phyloP scores from a whole-genome alignment of 2,113 vertebrate species.

The Xiphias gladius region DNA sequence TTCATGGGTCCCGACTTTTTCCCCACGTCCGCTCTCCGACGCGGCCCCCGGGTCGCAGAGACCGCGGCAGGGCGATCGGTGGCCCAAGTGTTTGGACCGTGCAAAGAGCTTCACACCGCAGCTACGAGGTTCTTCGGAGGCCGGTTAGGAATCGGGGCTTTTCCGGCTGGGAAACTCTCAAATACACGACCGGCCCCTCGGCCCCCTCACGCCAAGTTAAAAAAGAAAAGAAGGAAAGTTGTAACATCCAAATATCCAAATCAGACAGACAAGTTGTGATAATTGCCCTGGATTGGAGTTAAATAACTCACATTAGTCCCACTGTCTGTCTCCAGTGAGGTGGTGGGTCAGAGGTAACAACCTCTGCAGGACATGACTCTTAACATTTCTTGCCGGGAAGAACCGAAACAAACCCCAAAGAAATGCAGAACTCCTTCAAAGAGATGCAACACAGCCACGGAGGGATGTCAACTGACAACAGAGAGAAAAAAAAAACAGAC shows the following conservation, averaged over 20 bases:
- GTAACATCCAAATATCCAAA: neutral
- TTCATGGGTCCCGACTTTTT: neutral
- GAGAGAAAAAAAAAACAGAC: too few relatives aligned
- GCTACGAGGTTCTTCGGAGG: constrained; percentile 1
- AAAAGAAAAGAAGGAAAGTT: neutral
- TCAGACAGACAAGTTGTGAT: neutral
- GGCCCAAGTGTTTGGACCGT: constrained; percentile 12
- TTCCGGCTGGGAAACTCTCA: neutral
- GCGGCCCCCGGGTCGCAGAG: neutral
- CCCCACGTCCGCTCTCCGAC: neutral
- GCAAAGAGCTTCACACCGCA: constrained; percentile 4
- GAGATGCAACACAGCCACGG: too few relatives aligned
- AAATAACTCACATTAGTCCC: neutral
- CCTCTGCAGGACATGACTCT: too few relatives aligned
- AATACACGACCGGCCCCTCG: constrained; percentile 10
- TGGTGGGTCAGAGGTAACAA: neutral
- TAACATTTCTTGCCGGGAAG: too few relatives aligned
- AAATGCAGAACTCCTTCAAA: too few relatives aligned
- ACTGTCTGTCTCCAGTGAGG: neutral
- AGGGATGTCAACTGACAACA: too few relatives aligned
- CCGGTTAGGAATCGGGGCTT: neutral
- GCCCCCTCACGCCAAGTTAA: neutral
- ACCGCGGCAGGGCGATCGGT: neutral
- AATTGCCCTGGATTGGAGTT: constrained; percentile 8
- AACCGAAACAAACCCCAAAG: neutral